Percentiles rank a stretch among this genome's conserved stretches.
These are phyloP conservation scores for Myoxocephalus aenaeus DNA, from an alignment of 2,797 vertebrate genomes.

Conservation along the genomic window DNA sequence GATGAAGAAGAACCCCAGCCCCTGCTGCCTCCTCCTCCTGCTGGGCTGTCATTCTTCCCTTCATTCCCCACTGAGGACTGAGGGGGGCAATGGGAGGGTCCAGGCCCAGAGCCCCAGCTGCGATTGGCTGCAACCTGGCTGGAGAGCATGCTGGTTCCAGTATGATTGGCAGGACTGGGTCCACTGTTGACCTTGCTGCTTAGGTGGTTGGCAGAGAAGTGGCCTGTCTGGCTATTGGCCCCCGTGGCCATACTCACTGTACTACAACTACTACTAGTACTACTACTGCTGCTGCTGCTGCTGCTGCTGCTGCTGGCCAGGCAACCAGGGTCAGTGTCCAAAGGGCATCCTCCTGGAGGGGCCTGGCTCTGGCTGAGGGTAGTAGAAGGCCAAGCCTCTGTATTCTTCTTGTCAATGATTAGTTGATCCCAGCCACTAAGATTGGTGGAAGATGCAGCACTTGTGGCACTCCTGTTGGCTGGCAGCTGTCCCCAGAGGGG, in stretches of 20 bases:
- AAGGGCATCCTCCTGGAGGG: slow-evolving; percentile 92
- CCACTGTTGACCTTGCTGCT: slow-evolving; percentile 81
- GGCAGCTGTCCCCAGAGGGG: slow-evolving; percentile 91
- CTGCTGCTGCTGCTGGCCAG: slow-evolving; percentile 86
- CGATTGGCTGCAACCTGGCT: slow-evolving; percentile 90
- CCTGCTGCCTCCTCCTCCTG: slow-evolving; percentile 86
- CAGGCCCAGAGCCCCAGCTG: slow-evolving; percentile 88
- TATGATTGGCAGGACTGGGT: slow-evolving; percentile 86
- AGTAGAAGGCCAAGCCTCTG: slow-evolving; percentile 94
- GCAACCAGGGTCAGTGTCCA: slow-evolving; percentile 90
- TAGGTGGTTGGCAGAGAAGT: slow-evolving; percentile 83
- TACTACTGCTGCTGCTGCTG: slow-evolving; percentile 84
- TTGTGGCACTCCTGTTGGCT: slow-evolving; percentile 91
- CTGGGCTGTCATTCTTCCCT: slow-evolving; percentile 90
- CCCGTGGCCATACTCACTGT: slow-evolving; percentile 96
- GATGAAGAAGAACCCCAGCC: slow-evolving; percentile 91
- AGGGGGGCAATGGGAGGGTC: slow-evolving; percentile 74
- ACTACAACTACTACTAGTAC: slow-evolving; percentile 86
- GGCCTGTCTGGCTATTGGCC: slow-evolving; percentile 88
- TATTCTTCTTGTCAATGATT: slow-evolving; percentile 92
- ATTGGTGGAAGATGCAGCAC: slow-evolving; percentile 74
- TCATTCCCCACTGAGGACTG: slow-evolving; percentile 82
- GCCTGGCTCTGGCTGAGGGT: slow-evolving; percentile 91
- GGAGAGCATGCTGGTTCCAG: slow-evolving; percentile 87
- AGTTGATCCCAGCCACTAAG: slow-evolving; percentile 92